phyloP scores from a whole-genome alignment of 2,888 invertebrate genomes.

The Pollenia labialis region DNA sequence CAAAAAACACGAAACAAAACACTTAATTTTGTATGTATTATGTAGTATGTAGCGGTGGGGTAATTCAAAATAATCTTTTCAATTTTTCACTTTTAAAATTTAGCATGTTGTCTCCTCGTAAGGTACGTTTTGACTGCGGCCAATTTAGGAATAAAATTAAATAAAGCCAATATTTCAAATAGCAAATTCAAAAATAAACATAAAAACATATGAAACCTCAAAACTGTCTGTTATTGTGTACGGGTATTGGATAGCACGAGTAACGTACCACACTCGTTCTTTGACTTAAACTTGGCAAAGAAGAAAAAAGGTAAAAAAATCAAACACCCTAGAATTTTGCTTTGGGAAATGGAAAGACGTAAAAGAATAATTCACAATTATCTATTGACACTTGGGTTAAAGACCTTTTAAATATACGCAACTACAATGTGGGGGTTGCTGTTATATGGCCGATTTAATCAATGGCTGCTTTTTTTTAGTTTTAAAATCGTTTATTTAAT shows the following conservation, averaged over 20 bases:
- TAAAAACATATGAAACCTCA: conserved; percentile 61
- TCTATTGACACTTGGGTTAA: conserved; percentile 62
- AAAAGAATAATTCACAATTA: conserved; percentile 29
- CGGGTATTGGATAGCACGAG: conserved; percentile 42
- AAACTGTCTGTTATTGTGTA: conserved; percentile 53
- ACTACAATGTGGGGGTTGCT: conserved; percentile 6
- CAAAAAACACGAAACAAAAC: conserved; percentile 26
- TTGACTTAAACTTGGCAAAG: conserved; percentile 1
- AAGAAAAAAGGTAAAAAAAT: conserved; percentile 4
- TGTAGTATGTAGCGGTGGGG: conserved; percentile 21
- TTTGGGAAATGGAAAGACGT: conserved; percentile 16
- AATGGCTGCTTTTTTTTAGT: conserved; percentile 22
- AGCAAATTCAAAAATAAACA: conserved; percentile 46
- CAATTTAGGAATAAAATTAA: conserved; percentile 77
- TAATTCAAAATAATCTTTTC: conserved; percentile 43
- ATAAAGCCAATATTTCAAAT: conserved; percentile 76
- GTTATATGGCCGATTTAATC: conserved; percentile 22
- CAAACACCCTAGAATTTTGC: not conserved
- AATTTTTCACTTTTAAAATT: conserved; percentile 66
- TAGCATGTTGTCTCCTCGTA: conserved; percentile 76
- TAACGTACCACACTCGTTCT: not conserved
- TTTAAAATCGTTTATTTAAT: conserved; percentile 44
- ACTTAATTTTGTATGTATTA: conserved; percentile 37
- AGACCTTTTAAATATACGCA: conserved; percentile 63
- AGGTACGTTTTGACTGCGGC: conserved; percentile 78